Base-by-base conservation (phyloP, 2,113 vertebrate species). In the Helogale parvula region DNA sequence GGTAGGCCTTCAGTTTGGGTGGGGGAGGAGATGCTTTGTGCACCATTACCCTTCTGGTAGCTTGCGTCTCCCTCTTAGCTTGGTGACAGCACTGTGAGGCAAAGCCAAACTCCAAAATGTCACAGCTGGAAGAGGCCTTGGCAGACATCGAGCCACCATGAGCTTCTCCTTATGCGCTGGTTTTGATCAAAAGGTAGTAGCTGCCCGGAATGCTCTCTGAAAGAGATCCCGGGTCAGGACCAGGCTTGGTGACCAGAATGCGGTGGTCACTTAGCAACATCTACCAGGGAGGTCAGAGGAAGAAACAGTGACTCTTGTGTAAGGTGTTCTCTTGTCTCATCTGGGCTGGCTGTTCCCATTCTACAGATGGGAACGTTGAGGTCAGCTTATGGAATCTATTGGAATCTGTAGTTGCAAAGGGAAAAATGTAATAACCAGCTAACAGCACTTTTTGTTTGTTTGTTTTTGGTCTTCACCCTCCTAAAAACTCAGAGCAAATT, bases 401-500 rank as follows among this genome's bases (percentile, higher is more conserved):
- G 38, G 35, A 66, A 85, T 23, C 71, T 52, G 5, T 23, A 71
- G 3, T 38, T 71, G 29, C 6, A 4, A 96, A 79, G 4, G 35
- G n/a, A 33, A 12, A 69, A 25, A 50, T 14, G 17, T 71, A 60
- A 81, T 35, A 81, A 76, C 31, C 35, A 88, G 33, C 25, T 85
- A 33, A 27, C 77, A 72, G 16, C 10, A n/a, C n/a, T 25, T 15
- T 41, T 74, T 13, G 2, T 25, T 27, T 23, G 1, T 38, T 72
- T 27, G 21, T 71, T 35, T 74, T 81, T 82, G 29, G 15, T 45
- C 65, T 88, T 63, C 47, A 2, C 4, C 3, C 2, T 52, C 35
- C 29, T 69, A 41, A 69, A 96, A 93, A 33, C 38, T 77, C 76
- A 66, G 29, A 89, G 47, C 31, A 89, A 96, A 93, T 68, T 86